A percentile compares a stretch with the other conserved stretches of the same genome.
Conservation (phyloP, 2,113 vertebrate species). For the Dipodomys spectabilis region DNA sequence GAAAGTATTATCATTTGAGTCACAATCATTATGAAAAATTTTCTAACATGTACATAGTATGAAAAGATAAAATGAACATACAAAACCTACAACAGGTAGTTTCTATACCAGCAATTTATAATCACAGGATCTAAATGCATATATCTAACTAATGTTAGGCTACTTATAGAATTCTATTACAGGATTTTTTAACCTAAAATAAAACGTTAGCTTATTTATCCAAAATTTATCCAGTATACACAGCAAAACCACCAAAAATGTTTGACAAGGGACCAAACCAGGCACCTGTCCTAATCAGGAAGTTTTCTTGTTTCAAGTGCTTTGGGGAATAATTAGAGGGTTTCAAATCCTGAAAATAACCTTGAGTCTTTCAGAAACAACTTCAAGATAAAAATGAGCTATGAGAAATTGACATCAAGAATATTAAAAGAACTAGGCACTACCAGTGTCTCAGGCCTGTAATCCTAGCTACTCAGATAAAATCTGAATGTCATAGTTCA, state of each 20-base stretch:
- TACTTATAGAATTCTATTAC: slow-evolving; percentile 51
- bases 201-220: slow-evolving; percentile 37
- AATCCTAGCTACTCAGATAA: too few species aligned
- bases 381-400: slow-evolving; percentile 68
- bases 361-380: slow-evolving; percentile 59
- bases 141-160: slow-evolving; percentile 33
- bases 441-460: too few species aligned
- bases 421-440: neutral
- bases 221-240: slow-evolving; percentile 38
- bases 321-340: slow-evolving; percentile 63
- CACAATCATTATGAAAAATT: neutral
- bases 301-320: slow-evolving; percentile 63
- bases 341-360: slow-evolving; percentile 68
- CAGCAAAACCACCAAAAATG: slow-evolving; percentile 72
- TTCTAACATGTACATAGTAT: neutral
- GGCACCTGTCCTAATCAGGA: slow-evolving; percentile 43
- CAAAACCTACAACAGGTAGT: slow-evolving; percentile 1
- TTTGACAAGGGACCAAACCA: slow-evolving; percentile 48
- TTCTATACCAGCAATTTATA: slow-evolving; percentile 45
- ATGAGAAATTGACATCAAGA: slow-evolving; percentile 62
- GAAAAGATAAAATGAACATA: slow-evolving; percentile 34
- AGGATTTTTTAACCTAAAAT: slow-evolving; percentile 42
- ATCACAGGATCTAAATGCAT: slow-evolving; percentile 26
- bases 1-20: neutral
- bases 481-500: too few species aligned